Conservation (phyloP, 2,888 invertebrate species). For the Caenorhabditis macrosperma region DNA sequence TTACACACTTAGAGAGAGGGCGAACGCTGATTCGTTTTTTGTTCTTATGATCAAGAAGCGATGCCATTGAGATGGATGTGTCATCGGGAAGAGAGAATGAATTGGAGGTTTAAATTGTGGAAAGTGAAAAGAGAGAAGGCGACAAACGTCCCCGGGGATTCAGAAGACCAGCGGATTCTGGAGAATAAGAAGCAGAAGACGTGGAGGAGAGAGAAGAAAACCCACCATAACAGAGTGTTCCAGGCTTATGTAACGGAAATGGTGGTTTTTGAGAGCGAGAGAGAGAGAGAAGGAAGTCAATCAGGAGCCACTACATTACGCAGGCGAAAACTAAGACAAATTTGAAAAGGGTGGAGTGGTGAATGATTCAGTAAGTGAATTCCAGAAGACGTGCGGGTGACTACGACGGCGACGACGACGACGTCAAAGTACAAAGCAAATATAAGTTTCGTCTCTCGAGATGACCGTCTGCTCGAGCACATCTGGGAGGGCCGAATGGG, state of each 20-base stretch:
- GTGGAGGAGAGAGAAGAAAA: neutral
- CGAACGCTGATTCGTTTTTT: slow-evolving; percentile 36
- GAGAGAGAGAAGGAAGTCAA: slow-evolving; percentile 36
- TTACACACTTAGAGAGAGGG: slow-evolving; percentile 18
- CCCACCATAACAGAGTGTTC: slow-evolving; percentile 20
- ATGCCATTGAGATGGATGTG: too few species aligned
- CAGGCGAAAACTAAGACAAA: slow-evolving; percentile 23
- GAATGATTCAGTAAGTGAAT: slow-evolving; percentile 56
- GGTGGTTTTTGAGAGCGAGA: slow-evolving; percentile 23
- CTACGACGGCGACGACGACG: slow-evolving; percentile 20
- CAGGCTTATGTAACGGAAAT: slow-evolving; percentile 38
- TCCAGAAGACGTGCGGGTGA: slow-evolving; percentile 29
- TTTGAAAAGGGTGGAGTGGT: slow-evolving; percentile 19
- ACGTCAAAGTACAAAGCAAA: slow-evolving; percentile 26
- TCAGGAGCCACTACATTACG: slow-evolving; percentile 53
- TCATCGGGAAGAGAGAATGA: slow-evolving; percentile 16
- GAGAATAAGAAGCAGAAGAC: too few species aligned
- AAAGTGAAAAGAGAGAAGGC: slow-evolving; percentile 28
- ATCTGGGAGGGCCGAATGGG: slow-evolving; percentile 16
- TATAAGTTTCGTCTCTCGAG: too few species aligned
- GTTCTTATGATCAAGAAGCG: slow-evolving; percentile 32
- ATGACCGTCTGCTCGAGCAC: slow-evolving; percentile 20
- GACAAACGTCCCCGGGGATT: slow-evolving; percentile 46
- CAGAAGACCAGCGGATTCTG: slow-evolving; percentile 29
- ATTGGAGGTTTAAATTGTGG: slow-evolving; percentile 29